Evolutionary conservation across 2,797 vertebrate species (phyloP), one percentile per base, ranked within the genome.

Genomic region (Halcyon chelicuti): DNA sequence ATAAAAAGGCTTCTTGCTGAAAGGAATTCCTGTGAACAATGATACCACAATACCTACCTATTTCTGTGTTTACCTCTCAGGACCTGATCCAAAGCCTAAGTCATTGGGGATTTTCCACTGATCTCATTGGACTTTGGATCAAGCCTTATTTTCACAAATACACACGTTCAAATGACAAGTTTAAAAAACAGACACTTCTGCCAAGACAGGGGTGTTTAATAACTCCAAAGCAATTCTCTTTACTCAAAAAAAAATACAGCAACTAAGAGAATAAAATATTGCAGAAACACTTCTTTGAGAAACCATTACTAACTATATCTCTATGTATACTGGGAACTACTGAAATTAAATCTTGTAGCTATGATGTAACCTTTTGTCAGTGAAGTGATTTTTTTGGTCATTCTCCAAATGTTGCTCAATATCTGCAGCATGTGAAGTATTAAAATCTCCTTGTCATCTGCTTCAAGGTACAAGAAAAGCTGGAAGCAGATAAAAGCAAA

Each of bases 1-100:
- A 97, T 88, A 98, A 98, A 96, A 98, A 97, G 94, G 91, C 95
- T 97, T 94, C 79, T 96, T 74, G 20, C 90, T 92, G 93, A 81
- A 88, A 83, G 92, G 91, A 95, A 44, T 95, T 91, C 90, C 40
- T 90, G 77, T 2, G 5, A 95, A 86, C 60, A 94, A 88, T 29
- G 31, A 42, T 83, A 89, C 85, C 62, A 66, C 72, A 91, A 94
- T 84, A 54, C 55, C 62, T 80, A 80, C 40, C 83, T 93, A 68
- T 66, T 77, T 72, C 66, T 54, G 57, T 37, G 23, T 71, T 70
- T 77, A 86, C 57, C 92, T 91, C 75, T 94, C 51, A 82, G 89
- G 93, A 92, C 26, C 31, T 10, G 51, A 89, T 95, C 87, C 81
- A 96, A 95, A 95, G 37, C 58, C 63, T 81, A 95, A 96, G 37